phyloP scores from a whole-genome alignment of 1,140 invertebrate species.

The Drosophila grimshawi region DNA sequence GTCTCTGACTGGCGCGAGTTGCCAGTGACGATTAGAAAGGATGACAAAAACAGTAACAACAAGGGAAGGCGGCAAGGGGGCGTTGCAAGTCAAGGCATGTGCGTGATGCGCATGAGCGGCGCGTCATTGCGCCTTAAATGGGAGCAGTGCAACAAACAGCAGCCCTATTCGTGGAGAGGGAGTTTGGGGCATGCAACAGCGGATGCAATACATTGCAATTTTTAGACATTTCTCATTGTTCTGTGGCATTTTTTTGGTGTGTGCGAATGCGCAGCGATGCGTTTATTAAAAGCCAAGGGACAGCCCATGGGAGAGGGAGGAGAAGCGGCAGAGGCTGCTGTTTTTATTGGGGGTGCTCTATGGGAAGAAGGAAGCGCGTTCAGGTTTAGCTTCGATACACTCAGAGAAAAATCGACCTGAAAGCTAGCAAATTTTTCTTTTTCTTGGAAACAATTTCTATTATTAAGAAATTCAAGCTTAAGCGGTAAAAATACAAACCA shows the following conservation, averaged over 20 bases:
- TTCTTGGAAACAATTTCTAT: neutral
- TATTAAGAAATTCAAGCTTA: no score
- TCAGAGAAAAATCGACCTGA: no score
- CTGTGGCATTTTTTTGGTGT: slow-evolving; percentile 43
- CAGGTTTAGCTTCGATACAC: neutral
- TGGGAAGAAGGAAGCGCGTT: slow-evolving; percentile 19
- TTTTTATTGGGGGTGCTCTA: slow-evolving; percentile 61
- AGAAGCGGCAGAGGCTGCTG: slow-evolving; percentile 3
- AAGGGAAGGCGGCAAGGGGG: slow-evolving; percentile 3
- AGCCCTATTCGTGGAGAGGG: neutral
- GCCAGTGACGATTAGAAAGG: slow-evolving; percentile 61
- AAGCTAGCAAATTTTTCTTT: no score
- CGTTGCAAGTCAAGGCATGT: slow-evolving; percentile 47
- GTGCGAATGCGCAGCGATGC: slow-evolving; percentile 72
- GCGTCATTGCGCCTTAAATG: slow-evolving; percentile 80
- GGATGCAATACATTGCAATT: slow-evolving; percentile 56
- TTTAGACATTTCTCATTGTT: slow-evolving; percentile 77
- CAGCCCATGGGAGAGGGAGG: neutral
- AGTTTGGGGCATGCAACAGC: neutral
- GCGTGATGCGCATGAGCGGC: slow-evolving; percentile 81
- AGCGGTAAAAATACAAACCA: no score
- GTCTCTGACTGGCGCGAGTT: slow-evolving; percentile 38
- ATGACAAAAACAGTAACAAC: slow-evolving; percentile 40
- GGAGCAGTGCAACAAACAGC: slow-evolving; percentile 54
- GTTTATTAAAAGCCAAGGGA: slow-evolving; percentile 66